A percentile compares a stretch with the other conserved stretches of the same genome.
Conservation (phyloP, 2,888 invertebrate species). For the Corbicula japonica region DNA sequence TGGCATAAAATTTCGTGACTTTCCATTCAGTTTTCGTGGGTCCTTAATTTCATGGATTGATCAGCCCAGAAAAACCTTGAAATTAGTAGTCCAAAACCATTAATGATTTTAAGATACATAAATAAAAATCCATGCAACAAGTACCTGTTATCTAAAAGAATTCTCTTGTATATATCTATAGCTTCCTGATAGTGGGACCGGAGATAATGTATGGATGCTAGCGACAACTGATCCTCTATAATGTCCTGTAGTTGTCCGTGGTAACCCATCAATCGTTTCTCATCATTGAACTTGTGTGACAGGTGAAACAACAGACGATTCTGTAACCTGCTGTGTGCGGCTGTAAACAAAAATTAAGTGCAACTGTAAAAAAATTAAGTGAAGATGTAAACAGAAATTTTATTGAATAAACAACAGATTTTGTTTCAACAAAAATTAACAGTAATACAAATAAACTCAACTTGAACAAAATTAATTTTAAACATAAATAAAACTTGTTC, state of each 20-base stretch:
- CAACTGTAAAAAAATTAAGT: too few relatives aligned
- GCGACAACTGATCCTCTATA: constrained; percentile 97
- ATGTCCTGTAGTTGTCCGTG: constrained; percentile 95
- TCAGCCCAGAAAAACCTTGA: too few relatives aligned
- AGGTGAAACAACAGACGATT: constrained; percentile 96
- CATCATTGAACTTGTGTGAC: constrained; percentile 96
- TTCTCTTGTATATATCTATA: constrained; percentile 98
- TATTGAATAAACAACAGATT: too few relatives aligned
- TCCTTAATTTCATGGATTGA: too few relatives aligned
- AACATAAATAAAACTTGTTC: too few relatives aligned
- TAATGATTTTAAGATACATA: neutral
- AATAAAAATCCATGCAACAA: neutral
- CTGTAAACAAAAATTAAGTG: constrained; percentile 66
- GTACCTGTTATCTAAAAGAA: constrained; percentile 96
- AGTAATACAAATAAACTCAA: too few relatives aligned
- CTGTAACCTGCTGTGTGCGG: constrained; percentile 89
- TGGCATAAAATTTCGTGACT: too few relatives aligned
- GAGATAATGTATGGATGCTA: constrained; percentile 98
- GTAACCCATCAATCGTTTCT: constrained; percentile 93
- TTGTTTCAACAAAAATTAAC: too few relatives aligned
- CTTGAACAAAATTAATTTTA: too few relatives aligned
- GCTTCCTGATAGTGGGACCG: constrained; percentile 99
- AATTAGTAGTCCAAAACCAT: too few relatives aligned
- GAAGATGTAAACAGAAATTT: too few relatives aligned
- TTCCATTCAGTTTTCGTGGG: too few relatives aligned